Conservation (phyloP, 2,888 invertebrate species). For the Gibbula magus region DNA sequence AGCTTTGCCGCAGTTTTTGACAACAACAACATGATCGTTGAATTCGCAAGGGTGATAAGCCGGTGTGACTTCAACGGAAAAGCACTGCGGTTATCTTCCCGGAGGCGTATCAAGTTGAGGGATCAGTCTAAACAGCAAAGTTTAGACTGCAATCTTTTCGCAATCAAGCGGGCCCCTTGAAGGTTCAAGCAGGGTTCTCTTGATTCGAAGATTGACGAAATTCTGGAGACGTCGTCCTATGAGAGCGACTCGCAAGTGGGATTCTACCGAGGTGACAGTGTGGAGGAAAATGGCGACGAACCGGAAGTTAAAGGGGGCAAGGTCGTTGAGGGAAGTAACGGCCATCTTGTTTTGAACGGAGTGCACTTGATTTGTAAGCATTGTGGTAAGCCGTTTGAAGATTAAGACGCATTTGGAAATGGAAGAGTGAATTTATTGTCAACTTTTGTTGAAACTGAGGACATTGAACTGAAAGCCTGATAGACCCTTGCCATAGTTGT, state of each 20-base stretch:
- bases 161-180: slow-evolving; percentile 37
- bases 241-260: slow-evolving; percentile 33
- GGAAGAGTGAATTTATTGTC: too few species aligned
- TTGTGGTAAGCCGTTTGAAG: slow-evolving; percentile 58
- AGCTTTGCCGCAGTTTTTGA: slow-evolving; percentile 75
- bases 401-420: slow-evolving; percentile 17
- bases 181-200: slow-evolving; percentile 69
- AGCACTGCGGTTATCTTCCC: slow-evolving; percentile 68
- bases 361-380: slow-evolving; percentile 56
- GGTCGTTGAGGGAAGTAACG: background rate
- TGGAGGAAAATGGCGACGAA: slow-evolving; percentile 23
- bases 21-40: slow-evolving; percentile 58
- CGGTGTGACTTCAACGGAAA: slow-evolving; percentile 64
- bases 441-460: too few species aligned
- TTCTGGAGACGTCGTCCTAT: slow-evolving; percentile 62
- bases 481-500: too few species aligned
- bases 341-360: slow-evolving; percentile 38
- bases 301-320: slow-evolving; percentile 21
- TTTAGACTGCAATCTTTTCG: slow-evolving; percentile 60
- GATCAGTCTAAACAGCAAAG: slow-evolving; percentile 70
- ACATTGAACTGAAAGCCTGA: too few species aligned
- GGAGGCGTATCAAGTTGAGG: slow-evolving; percentile 64
- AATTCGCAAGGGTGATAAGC: slow-evolving; percentile 65
- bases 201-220: slow-evolving; percentile 74
- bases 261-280: background rate